These are phyloP conservation scores for Cichladusa arquata DNA, from an alignment of 2,113 vertebrate species.

Conservation along the genomic window DNA sequence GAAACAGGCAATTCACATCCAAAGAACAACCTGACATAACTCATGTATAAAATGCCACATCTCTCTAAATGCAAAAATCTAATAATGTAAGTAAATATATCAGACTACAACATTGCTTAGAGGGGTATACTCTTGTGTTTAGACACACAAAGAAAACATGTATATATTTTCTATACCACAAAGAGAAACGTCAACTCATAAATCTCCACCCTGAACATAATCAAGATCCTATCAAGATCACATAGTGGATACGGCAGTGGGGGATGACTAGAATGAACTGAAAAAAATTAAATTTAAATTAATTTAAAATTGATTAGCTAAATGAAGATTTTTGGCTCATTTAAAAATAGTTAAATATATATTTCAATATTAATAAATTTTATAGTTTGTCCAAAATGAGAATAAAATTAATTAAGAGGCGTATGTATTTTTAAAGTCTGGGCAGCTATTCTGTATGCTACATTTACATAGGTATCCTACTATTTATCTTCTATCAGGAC, in stretches of 20 bases:
- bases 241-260: accelerated
- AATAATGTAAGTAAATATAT: not conserved
- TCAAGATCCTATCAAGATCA: not conserved
- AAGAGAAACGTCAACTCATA: not conserved
- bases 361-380: not conserved
- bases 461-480: not conserved
- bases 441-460: not conserved
- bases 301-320: not conserved
- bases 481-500: not conserved
- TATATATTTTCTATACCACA: not conserved
- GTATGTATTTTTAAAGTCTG: not conserved
- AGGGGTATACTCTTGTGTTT: not conserved
- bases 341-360: not conserved
- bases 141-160: not conserved
- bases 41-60: not conserved
- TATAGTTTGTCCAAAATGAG: not conserved
- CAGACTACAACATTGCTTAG: not conserved
- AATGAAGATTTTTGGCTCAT: not conserved
- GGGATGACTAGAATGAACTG: not conserved
- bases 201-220: not conserved
- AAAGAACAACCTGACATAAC: not conserved
- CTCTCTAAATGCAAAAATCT: not conserved
- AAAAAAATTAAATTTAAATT: not conserved
- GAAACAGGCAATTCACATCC: not conserved
- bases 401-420: not conserved